A percentile compares a stretch with the other conserved stretches of the same genome.
These are phyloP conservation scores for Nycticebus coucang DNA, from an alignment of 2,113 vertebrate species.

Conservation along the genomic window DNA sequence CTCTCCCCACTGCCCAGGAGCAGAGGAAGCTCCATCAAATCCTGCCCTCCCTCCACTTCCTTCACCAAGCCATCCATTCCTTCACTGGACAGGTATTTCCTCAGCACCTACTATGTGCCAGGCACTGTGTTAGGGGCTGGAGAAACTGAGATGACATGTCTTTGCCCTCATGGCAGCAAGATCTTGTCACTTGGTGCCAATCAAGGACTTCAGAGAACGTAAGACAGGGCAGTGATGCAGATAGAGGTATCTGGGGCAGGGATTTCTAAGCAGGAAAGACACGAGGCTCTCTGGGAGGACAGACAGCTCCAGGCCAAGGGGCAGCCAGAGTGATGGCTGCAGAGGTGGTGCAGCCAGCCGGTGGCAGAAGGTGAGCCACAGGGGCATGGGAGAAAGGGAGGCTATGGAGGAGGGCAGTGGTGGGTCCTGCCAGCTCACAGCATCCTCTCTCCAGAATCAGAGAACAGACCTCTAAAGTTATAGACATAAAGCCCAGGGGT, in stretches of 20 bases:
- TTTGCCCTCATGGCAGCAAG: not conserved
- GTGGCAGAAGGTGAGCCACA: not conserved
- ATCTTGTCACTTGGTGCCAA: not conserved
- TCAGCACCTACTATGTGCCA: not conserved
- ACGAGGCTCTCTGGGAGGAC: fast-evolving
- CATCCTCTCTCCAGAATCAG: not conserved
- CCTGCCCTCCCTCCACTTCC: not conserved
- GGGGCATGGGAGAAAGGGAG: not conserved
- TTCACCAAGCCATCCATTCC: not conserved
- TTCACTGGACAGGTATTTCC: not conserved
- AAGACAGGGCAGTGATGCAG: not conserved
- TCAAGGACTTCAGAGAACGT: not conserved
- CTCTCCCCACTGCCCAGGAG: too few species aligned
- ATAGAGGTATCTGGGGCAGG: not conserved
- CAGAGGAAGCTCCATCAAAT: not conserved
- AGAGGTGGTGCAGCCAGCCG: not conserved
- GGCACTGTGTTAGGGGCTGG: not conserved
- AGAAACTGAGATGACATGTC: not conserved
- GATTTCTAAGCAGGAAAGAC: not conserved
- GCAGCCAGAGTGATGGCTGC: too few species aligned
- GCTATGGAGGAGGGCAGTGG: not conserved
- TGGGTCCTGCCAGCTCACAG: not conserved
- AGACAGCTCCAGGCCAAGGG: not conserved
- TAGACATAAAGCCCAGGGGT: not conserved
- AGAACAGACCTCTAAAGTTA: not conserved